Evolutionary conservation across 2,888 invertebrate genomes (phyloP).

Genomic region (Argyra leucocephala): DNA sequence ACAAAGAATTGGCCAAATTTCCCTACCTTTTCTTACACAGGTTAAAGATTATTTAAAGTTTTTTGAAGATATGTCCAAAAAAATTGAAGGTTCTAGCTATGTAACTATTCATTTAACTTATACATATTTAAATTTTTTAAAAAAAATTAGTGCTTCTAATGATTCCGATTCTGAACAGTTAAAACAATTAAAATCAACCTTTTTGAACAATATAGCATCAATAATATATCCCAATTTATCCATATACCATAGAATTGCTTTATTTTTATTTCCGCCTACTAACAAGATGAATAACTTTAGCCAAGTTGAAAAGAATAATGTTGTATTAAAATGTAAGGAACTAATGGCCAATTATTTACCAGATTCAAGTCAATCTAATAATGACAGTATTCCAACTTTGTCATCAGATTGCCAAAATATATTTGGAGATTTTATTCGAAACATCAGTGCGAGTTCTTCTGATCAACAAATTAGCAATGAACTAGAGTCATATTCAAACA

Average conservation of each 20-base stretch:
- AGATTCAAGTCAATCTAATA: slow-evolving; percentile 4
- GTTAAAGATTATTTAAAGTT: slow-evolving; percentile 18
- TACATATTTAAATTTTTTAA: slow-evolving; percentile 18
- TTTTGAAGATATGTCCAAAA: slow-evolving; percentile 18
- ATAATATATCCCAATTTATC: slow-evolving; percentile 18
- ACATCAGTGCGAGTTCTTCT: neutral
- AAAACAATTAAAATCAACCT: slow-evolving; percentile 19
- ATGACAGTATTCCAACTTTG: slow-evolving; percentile 8
- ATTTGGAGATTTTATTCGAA: slow-evolving; percentile 16
- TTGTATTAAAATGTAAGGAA: slow-evolving; percentile 21
- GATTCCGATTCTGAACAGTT: slow-evolving; percentile 14
- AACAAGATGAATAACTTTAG: slow-evolving; percentile 20
- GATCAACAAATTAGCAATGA: neutral
- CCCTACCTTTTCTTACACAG: slow-evolving; percentile 16
- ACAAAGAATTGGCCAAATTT: slow-evolving; percentile 16
- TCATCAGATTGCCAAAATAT: slow-evolving; percentile 13
- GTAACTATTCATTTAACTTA: slow-evolving; percentile 20
- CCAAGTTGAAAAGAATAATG: slow-evolving; percentile 16
- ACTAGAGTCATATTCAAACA: slow-evolving; percentile 12
- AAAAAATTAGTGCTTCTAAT: slow-evolving; percentile 14
- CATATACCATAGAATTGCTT: slow-evolving; percentile 22
- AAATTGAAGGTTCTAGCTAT: slow-evolving; percentile 16
- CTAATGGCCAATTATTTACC: slow-evolving; percentile 18
- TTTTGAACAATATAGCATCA: slow-evolving; percentile 14
- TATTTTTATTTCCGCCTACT: slow-evolving; percentile 23